Evolutionary conservation across 2,113 vertebrate genomes (phyloP), one percentile per base, ranked within the genome.

Genomic region (Nansenia antarctica): DNA sequence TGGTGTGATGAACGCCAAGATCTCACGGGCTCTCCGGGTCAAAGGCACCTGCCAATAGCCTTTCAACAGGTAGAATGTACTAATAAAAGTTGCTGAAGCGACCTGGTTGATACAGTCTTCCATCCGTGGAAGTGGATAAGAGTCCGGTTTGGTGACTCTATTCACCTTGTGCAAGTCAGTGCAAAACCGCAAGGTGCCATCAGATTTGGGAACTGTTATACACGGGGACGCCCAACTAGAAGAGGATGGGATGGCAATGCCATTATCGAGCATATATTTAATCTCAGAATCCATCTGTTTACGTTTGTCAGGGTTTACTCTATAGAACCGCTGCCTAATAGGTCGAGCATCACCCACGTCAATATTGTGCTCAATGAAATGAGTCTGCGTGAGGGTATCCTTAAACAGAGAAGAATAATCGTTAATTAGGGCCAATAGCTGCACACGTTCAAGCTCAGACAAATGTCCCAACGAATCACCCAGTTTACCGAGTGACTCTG

Each of bases 281-380:
- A 70, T 9, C 37, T 69, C 73, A 20, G 53, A 8, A 9, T 65
- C 54, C 11, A 76, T 14, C 3, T 31, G 11, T 3, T 69, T n/a
- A 1, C 42, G 9, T 9, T 70, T 76, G 1, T 60, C 35, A 3
- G 6, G 9, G 1, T n/a, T n/a, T n/a, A n/a, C n/a, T n/a, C n/a
- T n/a, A n/a, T n/a, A n/a, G n/a, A n/a, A n/a, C n/a, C n/a, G 22
- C 31, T 75, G 53, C 8, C 27, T 26, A 1, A 76, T 70, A 2
- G 67, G 67, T 7, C 9, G 2, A 1, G 53, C 52, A 12, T 60
- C 54, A 1, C 54, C 54, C 3, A 70, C 67, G 2, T 65, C 67
- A 37, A 70, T 65, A 11, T 70, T 67, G 39, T 75, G 60, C 20
- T 64, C 53, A 11, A 74, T 68, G 1, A 62, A 6, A 9, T 32